Percentiles rank a stretch among this genome's conserved stretches.
These are phyloP conservation scores for Dicranocentrus wangi DNA, from an alignment of 2,888 invertebrate species.

Conservation along the genomic window DNA sequence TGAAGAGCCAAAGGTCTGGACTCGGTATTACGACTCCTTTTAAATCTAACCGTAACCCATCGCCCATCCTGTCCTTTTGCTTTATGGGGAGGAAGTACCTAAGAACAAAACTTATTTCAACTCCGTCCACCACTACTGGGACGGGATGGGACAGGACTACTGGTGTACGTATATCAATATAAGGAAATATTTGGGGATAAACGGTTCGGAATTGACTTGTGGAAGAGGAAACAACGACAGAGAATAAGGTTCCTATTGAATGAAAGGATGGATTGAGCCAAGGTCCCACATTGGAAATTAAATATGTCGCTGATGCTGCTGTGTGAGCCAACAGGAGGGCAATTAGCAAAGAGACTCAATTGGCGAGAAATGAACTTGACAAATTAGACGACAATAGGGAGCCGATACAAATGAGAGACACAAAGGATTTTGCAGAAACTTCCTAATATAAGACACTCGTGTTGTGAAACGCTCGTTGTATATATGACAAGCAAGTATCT, in stretches of 20 bases:
- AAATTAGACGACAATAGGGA: constrained; percentile 90
- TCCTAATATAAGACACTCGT: constrained; percentile 84
- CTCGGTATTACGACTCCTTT: constrained; percentile 88
- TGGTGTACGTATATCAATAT: constrained; percentile 87
- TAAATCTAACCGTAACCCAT: constrained; percentile 97
- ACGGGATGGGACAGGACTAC: too few species aligned
- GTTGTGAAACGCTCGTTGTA: constrained; percentile 93
- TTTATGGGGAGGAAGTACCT: constrained; percentile 90
- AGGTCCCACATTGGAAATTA: constrained; percentile 90
- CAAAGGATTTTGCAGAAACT: constrained; percentile 77
- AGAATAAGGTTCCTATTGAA: constrained; percentile 91
- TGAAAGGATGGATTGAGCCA: too few species aligned
- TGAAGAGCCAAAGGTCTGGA: constrained; percentile 87
- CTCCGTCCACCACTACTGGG: constrained; percentile 86
- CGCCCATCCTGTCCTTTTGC: constrained; percentile 89
- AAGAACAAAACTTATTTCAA: constrained; percentile 85
- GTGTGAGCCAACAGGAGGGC: constrained; percentile 88
- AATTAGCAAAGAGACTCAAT: constrained; percentile 84
- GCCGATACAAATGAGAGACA: constrained; percentile 82
- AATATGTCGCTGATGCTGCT: constrained; percentile 87
- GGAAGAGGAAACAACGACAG: constrained; percentile 88
- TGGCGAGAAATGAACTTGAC: constrained; percentile 85
- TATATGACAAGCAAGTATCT: constrained; percentile 95
- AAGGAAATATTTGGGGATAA: constrained; percentile 90
- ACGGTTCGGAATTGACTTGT: constrained; percentile 87